Evolutionary conservation across 2,888 invertebrate genomes (phyloP), one percentile per base, ranked within the genome.

Genomic region (Lottia scabra): DNA sequence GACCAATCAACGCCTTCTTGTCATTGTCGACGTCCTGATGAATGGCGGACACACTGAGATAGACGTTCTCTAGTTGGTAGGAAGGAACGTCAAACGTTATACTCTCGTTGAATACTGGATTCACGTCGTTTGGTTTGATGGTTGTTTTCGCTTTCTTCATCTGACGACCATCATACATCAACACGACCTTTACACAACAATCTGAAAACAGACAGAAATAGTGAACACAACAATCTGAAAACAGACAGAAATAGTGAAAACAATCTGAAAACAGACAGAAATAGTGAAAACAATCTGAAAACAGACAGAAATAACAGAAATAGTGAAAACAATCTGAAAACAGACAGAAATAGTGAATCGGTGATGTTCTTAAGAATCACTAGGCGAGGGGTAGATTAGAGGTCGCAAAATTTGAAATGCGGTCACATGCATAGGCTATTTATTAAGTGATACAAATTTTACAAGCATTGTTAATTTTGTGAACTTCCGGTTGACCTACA

Each of bases 121-220:
- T 84, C 3, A 81, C 72, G 65, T 83, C 81, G 30, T 75, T 78
- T 2, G 74, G 68, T 13, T 80, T 78, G 4, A 82, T 69, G 0
- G 79, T 70, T 0, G 86, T 86, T 72, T 84, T 86, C 6, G 79
- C 80, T 72, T 84, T 80, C 69, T 83, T 84, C 66, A 85, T 78
- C 56, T 81, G 83, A 63, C 83, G 78, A 2, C 86, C 86, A 48
- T 86, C 86, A 48, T 80, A 81, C 84, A 86, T 85, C 10, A 86
- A 77, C 1, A 79, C 78, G 4, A 81, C 79, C 48, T 84, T 83
- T 8, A 83, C 81, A 68, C 78, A 81, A 4, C 83, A 75, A 69
- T 85, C 86, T 86, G 80, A 4, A 77, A 77, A 10, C 38, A 38
- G 38, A 38, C 38, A 10, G 10, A 8, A 38, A 38, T 38, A 38